Percentiles rank a stretch among this genome's conserved stretches.
phyloP scores from a whole-genome alignment of 2,113 vertebrate species.

The Percina caprodes region DNA sequence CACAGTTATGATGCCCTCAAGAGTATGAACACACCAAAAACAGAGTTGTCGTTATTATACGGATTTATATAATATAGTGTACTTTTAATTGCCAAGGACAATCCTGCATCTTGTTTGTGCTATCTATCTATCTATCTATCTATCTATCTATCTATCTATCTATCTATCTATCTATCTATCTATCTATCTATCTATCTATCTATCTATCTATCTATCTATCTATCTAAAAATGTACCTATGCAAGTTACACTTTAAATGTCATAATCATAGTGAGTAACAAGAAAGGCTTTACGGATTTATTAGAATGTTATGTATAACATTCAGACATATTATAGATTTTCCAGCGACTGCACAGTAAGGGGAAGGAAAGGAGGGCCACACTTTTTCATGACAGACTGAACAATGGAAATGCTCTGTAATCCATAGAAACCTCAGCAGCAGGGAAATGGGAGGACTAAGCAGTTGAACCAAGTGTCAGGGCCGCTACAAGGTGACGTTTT shows the following conservation, averaged over 20 bases:
- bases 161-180: neutral
- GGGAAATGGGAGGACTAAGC: constrained; percentile 70
- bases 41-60: too few relatives aligned
- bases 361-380: constrained; percentile 83
- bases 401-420: constrained; percentile 80
- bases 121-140: too few relatives aligned
- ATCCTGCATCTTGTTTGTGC: neutral
- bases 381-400: constrained; percentile 61
- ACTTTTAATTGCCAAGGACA: neutral
- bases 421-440: constrained; percentile 51
- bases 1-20: too few relatives aligned
- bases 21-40: too few relatives aligned
- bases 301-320: neutral
- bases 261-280: neutral
- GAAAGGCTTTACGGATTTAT: neutral
- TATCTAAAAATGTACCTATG: neutral
- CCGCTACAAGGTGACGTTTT: constrained; percentile 22
- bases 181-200: constrained; percentile 5
- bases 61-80: neutral
- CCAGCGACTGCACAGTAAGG: constrained; percentile 34
- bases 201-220: constrained; percentile 5
- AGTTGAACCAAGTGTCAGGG: constrained; percentile 29
- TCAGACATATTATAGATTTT: constrained; percentile 31
- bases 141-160: too few relatives aligned
- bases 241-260: neutral